Percentiles rank a stretch among this genome's conserved stretches.
phyloP scores from a whole-genome alignment of 2,113 vertebrate species.

The Thunnus maccoyii region DNA sequence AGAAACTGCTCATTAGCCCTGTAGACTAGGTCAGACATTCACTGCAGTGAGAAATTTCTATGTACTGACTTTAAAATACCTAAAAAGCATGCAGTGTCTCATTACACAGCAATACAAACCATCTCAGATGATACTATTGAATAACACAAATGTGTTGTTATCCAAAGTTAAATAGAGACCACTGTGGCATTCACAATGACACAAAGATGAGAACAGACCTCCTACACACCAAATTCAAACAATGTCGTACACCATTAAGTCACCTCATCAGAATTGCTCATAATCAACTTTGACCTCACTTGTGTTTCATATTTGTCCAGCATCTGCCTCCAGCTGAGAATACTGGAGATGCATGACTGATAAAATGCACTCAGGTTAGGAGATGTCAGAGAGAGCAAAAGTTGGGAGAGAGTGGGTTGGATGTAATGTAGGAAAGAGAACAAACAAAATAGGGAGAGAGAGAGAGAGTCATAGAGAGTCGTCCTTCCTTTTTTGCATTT shows the following conservation, averaged over 20 bases:
- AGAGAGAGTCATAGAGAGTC: constrained; percentile 10
- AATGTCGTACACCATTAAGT: constrained; percentile 26
- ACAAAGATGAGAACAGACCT: not conserved
- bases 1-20: constrained; percentile 30
- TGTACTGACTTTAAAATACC: constrained; percentile 1
- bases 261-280: constrained; percentile 27
- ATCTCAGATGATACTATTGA: not conserved
- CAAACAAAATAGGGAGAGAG: constrained; percentile 5
- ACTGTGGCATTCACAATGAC: too few relatives aligned
- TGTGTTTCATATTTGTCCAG: constrained; percentile 11
- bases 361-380: not conserved
- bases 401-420: not conserved
- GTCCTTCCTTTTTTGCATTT: constrained; percentile 67
- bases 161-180: not conserved
- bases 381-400: constrained; percentile 31
- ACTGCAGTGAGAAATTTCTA: constrained; percentile 9
- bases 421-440: not conserved
- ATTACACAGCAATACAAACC: not conserved
- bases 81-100: not conserved
- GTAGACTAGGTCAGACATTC: not conserved
- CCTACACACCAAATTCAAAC: not conserved
- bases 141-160: not conserved
- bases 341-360: constrained; percentile 3
- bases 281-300: constrained; percentile 30
- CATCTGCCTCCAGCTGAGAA: constrained; percentile 11